Evolutionary conservation across 2,113 vertebrate species (phyloP).

Genomic region (Sinocyclocheilus anophthalmus): DNA sequence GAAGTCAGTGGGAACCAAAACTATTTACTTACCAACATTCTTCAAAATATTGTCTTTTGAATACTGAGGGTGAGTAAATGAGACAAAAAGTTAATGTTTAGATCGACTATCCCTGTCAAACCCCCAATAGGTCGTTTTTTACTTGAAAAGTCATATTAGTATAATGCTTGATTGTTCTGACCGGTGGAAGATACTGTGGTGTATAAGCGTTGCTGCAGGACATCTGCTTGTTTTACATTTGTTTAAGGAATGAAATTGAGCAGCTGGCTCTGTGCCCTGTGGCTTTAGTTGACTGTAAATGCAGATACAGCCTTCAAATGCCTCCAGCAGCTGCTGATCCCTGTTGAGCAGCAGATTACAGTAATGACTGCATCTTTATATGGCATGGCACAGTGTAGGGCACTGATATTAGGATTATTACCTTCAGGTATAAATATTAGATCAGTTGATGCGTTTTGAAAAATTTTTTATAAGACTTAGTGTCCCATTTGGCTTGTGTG

Average conservation of each 20-base stretch:
- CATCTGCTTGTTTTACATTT: background rate
- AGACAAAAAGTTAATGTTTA: background rate
- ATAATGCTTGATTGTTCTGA: background rate
- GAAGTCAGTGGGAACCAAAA: too few species aligned
- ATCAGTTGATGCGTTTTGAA: background rate
- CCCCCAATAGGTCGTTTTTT: background rate
- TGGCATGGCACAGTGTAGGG: background rate
- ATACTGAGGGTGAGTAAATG: too few species aligned
- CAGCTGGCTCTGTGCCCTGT: background rate
- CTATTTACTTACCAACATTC: background rate
- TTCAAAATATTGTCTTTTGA: background rate
- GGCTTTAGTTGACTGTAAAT: background rate
- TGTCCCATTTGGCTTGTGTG: background rate
- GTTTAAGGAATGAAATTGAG: background rate
- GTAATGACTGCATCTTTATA: background rate
- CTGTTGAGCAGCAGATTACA: background rate
- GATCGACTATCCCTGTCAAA: background rate
- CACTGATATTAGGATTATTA: slow-evolving; percentile 10
- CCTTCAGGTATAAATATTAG: background rate
- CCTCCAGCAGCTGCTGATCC: slow-evolving; percentile 37
- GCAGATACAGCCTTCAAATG: background rate
- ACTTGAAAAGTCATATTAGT: slow-evolving; percentile 19
- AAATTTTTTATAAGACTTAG: background rate
- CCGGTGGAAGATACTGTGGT: background rate
- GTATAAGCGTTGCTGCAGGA: background rate